Evolutionary conservation across 2,888 invertebrate species (phyloP).

Genomic region (Oligia fasciuncula): DNA sequence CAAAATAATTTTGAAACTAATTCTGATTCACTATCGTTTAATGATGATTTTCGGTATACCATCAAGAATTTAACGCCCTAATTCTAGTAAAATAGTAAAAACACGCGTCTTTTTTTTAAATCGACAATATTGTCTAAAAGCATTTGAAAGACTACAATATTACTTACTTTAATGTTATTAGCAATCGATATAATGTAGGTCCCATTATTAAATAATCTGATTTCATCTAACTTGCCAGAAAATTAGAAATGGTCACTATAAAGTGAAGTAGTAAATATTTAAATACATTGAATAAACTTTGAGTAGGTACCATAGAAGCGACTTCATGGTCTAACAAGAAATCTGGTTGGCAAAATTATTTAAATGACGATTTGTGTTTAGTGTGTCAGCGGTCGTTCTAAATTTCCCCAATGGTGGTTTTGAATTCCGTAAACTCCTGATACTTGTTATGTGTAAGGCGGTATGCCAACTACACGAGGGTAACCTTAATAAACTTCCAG

Average conservation of each 20-base stretch:
- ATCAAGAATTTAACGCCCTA: neutral
- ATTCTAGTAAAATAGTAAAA: neutral
- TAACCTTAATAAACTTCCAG: conserved; percentile 19
- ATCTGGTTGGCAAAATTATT: conserved; percentile 14
- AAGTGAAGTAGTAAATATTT: conserved; percentile 8
- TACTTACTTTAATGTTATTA: conserved; percentile 33
- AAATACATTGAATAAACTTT: conserved; percentile 5
- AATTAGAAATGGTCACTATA: conserved; percentile 10
- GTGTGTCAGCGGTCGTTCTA: conserved; percentile 6
- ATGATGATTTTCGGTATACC: neutral
- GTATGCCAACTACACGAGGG: conserved; percentile 28
- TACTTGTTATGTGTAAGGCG: conserved; percentile 39
- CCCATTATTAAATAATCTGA: neutral
- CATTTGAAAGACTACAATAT: conserved; percentile 47
- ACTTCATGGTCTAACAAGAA: conserved; percentile 16
- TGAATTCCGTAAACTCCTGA: conserved; percentile 34
- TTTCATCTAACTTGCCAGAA: conserved; percentile 9
- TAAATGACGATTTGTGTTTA: neutral
- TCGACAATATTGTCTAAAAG: conserved; percentile 9
- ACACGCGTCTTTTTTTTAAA: neutral
- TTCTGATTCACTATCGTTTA: neutral
- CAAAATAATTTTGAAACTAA: conserved; percentile 10
- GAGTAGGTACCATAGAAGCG: conserved; percentile 8
- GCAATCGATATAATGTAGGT: conserved; percentile 13
- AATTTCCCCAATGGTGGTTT: conserved; percentile 17